phyloP scores from a whole-genome alignment of 1,140 invertebrate species.

The Cydia pomonella region DNA sequence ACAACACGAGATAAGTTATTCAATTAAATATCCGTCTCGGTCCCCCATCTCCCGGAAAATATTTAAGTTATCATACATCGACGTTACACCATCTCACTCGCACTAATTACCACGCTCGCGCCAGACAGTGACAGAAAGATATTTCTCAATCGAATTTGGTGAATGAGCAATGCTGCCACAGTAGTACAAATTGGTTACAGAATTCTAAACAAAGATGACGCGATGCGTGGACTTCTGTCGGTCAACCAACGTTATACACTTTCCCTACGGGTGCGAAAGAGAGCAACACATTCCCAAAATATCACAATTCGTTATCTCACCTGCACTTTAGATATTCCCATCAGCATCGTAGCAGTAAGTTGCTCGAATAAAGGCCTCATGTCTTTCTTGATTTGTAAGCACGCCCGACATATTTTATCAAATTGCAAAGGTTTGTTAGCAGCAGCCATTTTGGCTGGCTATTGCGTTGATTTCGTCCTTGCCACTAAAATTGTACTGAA shows the following conservation, averaged over 20 bases:
- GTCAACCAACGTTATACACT: constrained; percentile 42
- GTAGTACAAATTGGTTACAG: constrained; percentile 64
- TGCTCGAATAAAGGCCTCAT: constrained; percentile 83
- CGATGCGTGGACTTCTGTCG: constrained; percentile 55
- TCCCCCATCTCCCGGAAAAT: constrained; percentile 18
- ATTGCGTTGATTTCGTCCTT: constrained; percentile 66
- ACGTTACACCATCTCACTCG: constrained; percentile 35
- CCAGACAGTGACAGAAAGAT: constrained; percentile 66
- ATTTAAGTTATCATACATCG: constrained; percentile 24
- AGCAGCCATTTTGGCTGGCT: constrained; percentile 74
- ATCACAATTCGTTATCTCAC: constrained; percentile 71
- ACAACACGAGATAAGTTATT: constrained; percentile 31
- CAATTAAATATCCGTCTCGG: constrained; percentile 34
- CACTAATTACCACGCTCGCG: constrained; percentile 39
- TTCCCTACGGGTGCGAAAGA: constrained; percentile 54
- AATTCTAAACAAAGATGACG: constrained; percentile 77
- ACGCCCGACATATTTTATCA: constrained; percentile 83
- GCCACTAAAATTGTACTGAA: constrained; percentile 32
- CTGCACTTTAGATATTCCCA: constrained; percentile 82
- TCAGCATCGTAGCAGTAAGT: constrained; percentile 82
- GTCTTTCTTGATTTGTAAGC: constrained; percentile 82
- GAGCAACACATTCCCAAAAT: constrained; percentile 69
- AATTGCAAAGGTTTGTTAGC: constrained; percentile 69
- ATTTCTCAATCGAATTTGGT: constrained; percentile 73
- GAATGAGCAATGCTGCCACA: constrained; percentile 55